Evolutionary conservation across 2,113 vertebrate species (phyloP).

Genomic region (Holacanthus passer): DNA sequence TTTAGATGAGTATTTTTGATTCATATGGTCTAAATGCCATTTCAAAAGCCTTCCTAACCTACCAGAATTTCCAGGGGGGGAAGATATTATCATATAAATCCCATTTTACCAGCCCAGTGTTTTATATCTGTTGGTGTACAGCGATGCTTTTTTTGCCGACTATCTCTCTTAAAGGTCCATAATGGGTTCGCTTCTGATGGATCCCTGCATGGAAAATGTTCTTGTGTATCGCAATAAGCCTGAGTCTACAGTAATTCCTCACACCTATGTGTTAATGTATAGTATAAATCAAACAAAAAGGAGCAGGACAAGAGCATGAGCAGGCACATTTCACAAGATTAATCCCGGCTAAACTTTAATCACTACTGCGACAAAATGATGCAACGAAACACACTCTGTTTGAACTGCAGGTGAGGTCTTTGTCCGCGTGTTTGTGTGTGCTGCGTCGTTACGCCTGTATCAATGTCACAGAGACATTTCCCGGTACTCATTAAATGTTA

Average conservation of each 20-base stretch:
- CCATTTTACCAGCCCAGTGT: slow-evolving; percentile 38
- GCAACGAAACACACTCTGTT: not conserved
- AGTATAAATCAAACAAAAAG: slow-evolving; percentile 14
- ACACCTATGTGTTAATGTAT: slow-evolving; percentile 20
- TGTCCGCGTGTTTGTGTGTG: not conserved
- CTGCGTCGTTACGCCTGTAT: not conserved
- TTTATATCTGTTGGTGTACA: slow-evolving; percentile 43
- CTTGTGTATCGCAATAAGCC: slow-evolving; percentile 16
- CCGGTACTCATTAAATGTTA: slow-evolving; percentile 78
- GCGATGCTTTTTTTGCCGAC: not conserved
- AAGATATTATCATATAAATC: slow-evolving; percentile 49
- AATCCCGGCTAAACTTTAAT: slow-evolving; percentile 22
- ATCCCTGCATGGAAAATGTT: slow-evolving; percentile 34
- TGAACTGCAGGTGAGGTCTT: not conserved
- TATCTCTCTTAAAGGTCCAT: slow-evolving; percentile 41
- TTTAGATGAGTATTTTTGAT: slow-evolving; percentile 47
- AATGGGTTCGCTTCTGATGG: slow-evolving; percentile 40
- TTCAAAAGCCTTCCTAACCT: slow-evolving; percentile 36
- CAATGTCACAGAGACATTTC: slow-evolving; percentile 16
- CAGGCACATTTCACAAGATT: slow-evolving; percentile 7
- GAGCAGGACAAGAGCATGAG: not conserved
- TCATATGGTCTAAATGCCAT: slow-evolving; percentile 42
- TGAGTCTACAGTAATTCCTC: slow-evolving; percentile 11
- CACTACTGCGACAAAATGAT: not conserved
- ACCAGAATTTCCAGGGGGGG: slow-evolving; percentile 24